These are phyloP conservation scores for Hylaeus volcanicus DNA, from an alignment of 1,140 invertebrate genomes.

Conservation along the genomic window DNA sequence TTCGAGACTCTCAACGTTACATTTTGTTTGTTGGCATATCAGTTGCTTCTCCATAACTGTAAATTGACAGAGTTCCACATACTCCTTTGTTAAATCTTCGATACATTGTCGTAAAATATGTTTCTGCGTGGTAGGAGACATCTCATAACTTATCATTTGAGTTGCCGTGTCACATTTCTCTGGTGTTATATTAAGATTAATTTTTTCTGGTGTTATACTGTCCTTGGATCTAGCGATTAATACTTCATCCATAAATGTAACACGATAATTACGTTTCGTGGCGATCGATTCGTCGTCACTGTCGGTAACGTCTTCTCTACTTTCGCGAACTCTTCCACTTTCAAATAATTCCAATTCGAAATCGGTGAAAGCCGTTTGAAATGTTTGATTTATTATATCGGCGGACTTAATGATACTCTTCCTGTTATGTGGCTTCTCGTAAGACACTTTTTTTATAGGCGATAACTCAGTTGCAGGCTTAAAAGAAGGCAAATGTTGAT, in stretches of 20 bases:
- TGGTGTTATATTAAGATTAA: not conserved
- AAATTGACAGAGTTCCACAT: slow-evolving; percentile 45
- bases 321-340: slow-evolving; percentile 24
- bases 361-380: slow-evolving; percentile 62
- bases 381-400: slow-evolving; percentile 48
- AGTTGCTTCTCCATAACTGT: slow-evolving; percentile 53
- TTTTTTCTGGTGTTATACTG: not conserved
- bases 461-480: slow-evolving; percentile 18
- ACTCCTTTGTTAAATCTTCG: slow-evolving; percentile 28
- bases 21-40: slow-evolving; percentile 19
- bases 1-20: slow-evolving; percentile 65
- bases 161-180: slow-evolving; percentile 12
- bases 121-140: slow-evolving; percentile 45
- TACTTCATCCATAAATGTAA: slow-evolving; percentile 42
- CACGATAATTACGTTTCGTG: slow-evolving; percentile 26
- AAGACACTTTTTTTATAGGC: slow-evolving; percentile 55
- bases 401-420: slow-evolving; percentile 39
- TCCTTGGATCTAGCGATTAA: not conserved
- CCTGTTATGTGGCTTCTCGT: slow-evolving; percentile 5
- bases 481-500: slow-evolving; percentile 12
- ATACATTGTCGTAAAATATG: slow-evolving; percentile 28
- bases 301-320: slow-evolving; percentile 15
- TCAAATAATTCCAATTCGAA: slow-evolving; percentile 68
- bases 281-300: slow-evolving; percentile 43
- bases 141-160: slow-evolving; percentile 30